phyloP scores from a whole-genome alignment of 2,113 vertebrate species.

The Xyrauchen texanus region DNA sequence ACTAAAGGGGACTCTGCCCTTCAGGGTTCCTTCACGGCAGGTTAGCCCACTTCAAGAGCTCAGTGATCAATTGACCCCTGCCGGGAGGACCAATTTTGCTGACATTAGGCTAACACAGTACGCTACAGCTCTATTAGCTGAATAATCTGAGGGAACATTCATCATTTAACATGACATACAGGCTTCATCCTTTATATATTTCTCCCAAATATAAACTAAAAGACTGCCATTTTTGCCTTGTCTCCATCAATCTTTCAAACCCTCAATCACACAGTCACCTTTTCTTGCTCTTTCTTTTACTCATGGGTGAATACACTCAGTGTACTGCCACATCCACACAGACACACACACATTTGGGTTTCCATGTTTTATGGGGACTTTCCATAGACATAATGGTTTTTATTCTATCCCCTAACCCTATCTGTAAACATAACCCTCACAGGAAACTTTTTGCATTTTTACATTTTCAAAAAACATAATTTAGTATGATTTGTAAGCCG shows the following conservation, averaged over 20 bases:
- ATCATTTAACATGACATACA: constrained; percentile 23
- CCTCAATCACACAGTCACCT: constrained; percentile 35
- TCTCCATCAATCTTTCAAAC: constrained; percentile 39
- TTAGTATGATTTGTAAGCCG: too few relatives aligned
- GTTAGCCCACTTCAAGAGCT: constrained; percentile 19
- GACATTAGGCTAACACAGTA: neutral
- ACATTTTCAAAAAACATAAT: too few relatives aligned
- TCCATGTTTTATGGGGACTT: too few relatives aligned
- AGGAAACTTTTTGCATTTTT: too few relatives aligned
- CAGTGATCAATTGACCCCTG: constrained; percentile 17
- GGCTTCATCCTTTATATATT: constrained; percentile 18
- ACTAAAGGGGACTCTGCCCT: constrained; percentile 15
- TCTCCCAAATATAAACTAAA: constrained; percentile 27
- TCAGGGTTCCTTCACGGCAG: constrained; percentile 20
- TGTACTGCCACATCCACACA: constrained; percentile 5
- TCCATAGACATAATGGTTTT: too few relatives aligned
- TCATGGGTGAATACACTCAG: constrained; percentile 23
- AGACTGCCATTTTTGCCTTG: neutral
- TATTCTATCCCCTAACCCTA: too few relatives aligned
- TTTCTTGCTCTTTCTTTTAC: neutral
- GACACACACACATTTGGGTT: too few relatives aligned
- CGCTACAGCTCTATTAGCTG: constrained; percentile 25
- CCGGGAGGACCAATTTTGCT: neutral
- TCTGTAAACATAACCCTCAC: too few relatives aligned
- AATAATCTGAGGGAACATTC: constrained; percentile 18